Evolutionary conservation across 2,113 vertebrate species (phyloP).

Genomic region (Telmatochromis sp.): DNA sequence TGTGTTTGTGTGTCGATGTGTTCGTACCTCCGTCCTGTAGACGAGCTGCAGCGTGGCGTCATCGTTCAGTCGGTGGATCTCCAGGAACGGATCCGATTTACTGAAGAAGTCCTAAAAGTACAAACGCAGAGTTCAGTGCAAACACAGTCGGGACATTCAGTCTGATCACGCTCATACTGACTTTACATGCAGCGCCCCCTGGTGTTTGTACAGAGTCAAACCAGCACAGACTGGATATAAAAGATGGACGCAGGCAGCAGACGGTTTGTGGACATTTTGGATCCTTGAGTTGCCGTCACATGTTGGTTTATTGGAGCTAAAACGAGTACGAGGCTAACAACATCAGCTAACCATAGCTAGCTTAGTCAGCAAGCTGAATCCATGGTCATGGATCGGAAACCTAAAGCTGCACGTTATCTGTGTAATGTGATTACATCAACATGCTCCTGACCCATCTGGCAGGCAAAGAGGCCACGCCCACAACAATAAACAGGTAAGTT

Average conservation of each 20-base stretch:
- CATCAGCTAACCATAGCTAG: neutral
- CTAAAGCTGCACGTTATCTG: neutral
- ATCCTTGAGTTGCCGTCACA: neutral
- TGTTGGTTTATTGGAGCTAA: neutral
- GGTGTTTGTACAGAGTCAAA: neutral
- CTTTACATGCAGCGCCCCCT: neutral
- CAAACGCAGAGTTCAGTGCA: neutral
- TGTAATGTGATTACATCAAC: neutral
- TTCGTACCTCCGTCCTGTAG: constrained; percentile 89
- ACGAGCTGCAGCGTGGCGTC: constrained; percentile 93
- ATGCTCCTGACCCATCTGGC: neutral
- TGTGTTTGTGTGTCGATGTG: neutral
- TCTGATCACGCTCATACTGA: fast-evolving
- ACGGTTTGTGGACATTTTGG: neutral
- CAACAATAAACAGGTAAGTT: neutral
- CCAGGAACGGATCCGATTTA: constrained; percentile 96
- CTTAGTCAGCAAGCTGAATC: fast-evolving
- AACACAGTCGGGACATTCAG: fast-evolving
- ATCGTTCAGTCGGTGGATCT: constrained; percentile 94
- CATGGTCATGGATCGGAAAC: fast-evolving
- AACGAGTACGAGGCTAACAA: neutral
- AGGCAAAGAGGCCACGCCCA: neutral
- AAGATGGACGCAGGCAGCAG: fast-evolving
- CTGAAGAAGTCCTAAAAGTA: constrained; percentile 90
- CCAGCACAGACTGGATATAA: neutral